Evolutionary conservation across 2,888 invertebrate species (phyloP).

Genomic region (Maniola hyperantus): DNA sequence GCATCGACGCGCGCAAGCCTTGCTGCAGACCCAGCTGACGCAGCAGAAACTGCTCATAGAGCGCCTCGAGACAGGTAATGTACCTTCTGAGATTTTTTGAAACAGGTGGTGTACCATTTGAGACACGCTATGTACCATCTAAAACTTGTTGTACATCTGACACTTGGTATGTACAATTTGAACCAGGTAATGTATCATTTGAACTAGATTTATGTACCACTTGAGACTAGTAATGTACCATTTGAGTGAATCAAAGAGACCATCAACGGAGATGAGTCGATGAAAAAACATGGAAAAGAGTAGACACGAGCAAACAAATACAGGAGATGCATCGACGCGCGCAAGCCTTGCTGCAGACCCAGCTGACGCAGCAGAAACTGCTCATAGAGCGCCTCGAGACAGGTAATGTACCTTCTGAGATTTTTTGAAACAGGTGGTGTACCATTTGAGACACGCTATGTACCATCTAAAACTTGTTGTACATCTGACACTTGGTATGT

Average conservation of each 20-base stretch:
- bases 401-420: background rate
- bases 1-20: slow-evolving; percentile 91
- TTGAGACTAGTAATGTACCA: too few species aligned
- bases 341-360: slow-evolving; percentile 93
- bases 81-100: background rate
- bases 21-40: slow-evolving; percentile 94
- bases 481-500: too few species aligned
- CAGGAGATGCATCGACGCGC: slow-evolving; percentile 92
- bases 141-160: too few species aligned
- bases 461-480: too few species aligned
- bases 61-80: slow-evolving; percentile 87
- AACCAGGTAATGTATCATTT: too few species aligned
- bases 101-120: too few species aligned
- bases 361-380: slow-evolving; percentile 93
- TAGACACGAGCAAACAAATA: slow-evolving; percentile 82
- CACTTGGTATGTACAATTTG: too few species aligned
- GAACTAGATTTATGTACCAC: too few species aligned
- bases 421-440: too few species aligned
- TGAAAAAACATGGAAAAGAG: slow-evolving; percentile 46
- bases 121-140: too few species aligned
- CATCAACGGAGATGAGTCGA: slow-evolving; percentile 56
- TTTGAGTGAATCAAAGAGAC: too few species aligned
- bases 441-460: too few species aligned
- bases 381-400: slow-evolving; percentile 87
- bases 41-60: slow-evolving; percentile 93